Evolutionary conservation across 2,113 vertebrate species (phyloP).

Genomic region (Stigmatopora nigra): DNA sequence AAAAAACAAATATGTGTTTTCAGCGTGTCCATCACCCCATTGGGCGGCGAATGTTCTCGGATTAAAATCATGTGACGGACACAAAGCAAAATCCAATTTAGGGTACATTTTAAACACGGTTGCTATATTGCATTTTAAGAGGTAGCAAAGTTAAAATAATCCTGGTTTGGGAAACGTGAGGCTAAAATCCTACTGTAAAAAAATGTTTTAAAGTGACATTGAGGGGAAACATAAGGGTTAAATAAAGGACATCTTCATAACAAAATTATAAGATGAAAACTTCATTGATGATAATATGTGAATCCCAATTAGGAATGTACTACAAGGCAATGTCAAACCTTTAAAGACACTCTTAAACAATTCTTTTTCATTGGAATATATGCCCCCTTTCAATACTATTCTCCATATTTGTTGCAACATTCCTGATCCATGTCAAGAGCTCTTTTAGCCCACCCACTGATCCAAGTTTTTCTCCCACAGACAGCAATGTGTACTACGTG

Average conservation of each 20-base stretch:
- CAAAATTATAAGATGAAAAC: neutral
- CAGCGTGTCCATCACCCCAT: neutral
- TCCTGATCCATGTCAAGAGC: constrained; percentile 12
- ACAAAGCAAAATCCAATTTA: neutral
- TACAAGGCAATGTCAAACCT: neutral
- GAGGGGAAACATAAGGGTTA: neutral
- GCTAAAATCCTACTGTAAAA: neutral
- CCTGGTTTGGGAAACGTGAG: neutral
- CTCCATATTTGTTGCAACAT: constrained; percentile 13
- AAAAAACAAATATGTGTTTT: neutral
- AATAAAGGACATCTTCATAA: neutral
- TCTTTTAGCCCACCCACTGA: constrained; percentile 10
- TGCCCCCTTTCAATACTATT: neutral
- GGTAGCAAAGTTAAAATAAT: too few relatives aligned
- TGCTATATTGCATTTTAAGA: neutral
- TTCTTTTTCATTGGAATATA: neutral
- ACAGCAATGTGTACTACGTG: constrained; percentile 19
- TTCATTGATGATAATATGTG: neutral
- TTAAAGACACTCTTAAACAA: neutral
- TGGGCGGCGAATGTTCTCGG: neutral
- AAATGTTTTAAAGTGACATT: neutral
- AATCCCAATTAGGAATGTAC: neutral
- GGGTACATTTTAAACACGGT: neutral
- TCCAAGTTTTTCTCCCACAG: constrained; percentile 2
- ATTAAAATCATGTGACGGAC: neutral